A percentile compares a stretch with the other conserved stretches of the same genome.
Evolutionary conservation across 2,888 invertebrate species (phyloP).

Genomic region (Leptinotarsa rubiginosa): DNA sequence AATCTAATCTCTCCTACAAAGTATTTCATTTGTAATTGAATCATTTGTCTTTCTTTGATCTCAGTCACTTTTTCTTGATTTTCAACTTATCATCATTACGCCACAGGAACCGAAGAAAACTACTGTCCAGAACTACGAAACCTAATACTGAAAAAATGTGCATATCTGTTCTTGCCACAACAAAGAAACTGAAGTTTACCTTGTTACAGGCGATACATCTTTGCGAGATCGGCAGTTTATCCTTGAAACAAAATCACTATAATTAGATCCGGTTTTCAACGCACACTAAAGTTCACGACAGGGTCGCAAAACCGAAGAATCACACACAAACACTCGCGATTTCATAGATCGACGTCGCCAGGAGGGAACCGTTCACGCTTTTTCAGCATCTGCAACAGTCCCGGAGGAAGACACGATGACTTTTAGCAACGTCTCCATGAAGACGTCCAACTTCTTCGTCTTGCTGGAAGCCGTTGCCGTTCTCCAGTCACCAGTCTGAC

Average conservation of each 20-base stretch:
- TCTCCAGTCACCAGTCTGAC: conserved; percentile 45
- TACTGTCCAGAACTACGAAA: background rate
- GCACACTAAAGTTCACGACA: conserved; percentile 11
- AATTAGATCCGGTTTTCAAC: conserved; percentile 12
- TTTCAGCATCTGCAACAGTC: conserved; percentile 5
- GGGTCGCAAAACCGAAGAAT: background rate
- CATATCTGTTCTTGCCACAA: background rate
- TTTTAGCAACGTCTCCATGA: conserved; percentile 30
- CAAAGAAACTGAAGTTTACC: conserved; percentile 12
- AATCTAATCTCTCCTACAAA: too few relatives aligned
- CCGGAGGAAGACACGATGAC: conserved; percentile 11
- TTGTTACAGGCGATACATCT: conserved; percentile 22
- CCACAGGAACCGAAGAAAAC: too few relatives aligned
- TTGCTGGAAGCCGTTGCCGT: conserved; percentile 33
- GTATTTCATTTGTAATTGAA: too few relatives aligned
- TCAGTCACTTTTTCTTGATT: too few relatives aligned
- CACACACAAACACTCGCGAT: background rate
- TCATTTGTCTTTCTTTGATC: too few relatives aligned
- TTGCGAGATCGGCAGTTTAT: conserved; percentile 23
- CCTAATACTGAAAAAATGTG: background rate
- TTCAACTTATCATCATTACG: too few relatives aligned
- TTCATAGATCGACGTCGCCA: background rate
- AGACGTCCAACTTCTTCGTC: conserved; percentile 37
- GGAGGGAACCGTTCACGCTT: background rate
- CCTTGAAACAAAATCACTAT: conserved; percentile 28